These are phyloP conservation scores for Lates calcarifer DNA, from an alignment of 2,113 vertebrate genomes.

Conservation along the genomic window DNA sequence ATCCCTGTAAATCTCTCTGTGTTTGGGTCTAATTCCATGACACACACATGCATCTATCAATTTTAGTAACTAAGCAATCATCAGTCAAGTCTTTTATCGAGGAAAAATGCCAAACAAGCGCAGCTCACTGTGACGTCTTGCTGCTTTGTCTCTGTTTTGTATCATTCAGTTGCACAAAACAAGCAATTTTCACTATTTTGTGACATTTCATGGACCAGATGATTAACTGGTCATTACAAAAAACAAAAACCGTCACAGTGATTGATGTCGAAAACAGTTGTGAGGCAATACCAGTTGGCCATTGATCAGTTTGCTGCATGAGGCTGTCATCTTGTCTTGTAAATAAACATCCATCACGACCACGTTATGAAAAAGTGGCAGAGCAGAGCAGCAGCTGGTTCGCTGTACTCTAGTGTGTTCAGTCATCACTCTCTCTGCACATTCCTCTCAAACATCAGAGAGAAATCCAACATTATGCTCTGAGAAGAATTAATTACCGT, in stretches of 20 bases:
- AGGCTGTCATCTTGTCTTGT: not conserved
- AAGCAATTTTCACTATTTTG: not conserved
- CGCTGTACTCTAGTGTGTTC: not conserved
- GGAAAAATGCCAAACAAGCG: not conserved
- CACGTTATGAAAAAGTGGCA: not conserved
- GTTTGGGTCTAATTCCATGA: not conserved
- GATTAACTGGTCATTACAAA: not conserved
- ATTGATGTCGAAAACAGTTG: not conserved
- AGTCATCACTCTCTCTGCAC: not conserved
- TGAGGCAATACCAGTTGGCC: not conserved
- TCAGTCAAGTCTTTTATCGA: not conserved
- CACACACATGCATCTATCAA: not conserved
- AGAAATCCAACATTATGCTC: conserved; percentile 8
- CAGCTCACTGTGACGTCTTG: not conserved
- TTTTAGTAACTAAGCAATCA: not conserved
- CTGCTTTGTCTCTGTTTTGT: not conserved
- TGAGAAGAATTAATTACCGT: conserved; percentile 18
- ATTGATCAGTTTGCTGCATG: not conserved
- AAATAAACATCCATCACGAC: not conserved
- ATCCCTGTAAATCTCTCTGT: conserved; percentile 8
- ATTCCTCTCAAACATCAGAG: not conserved
- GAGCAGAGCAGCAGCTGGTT: conserved; percentile 1
- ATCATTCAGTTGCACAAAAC: not conserved
- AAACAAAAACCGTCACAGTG: too few species aligned
- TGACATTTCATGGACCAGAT: not conserved